Evolutionary conservation across 1,140 invertebrate species (phyloP), one percentile per base, ranked within the genome.

Genomic region (Drosophila willistoni): DNA sequence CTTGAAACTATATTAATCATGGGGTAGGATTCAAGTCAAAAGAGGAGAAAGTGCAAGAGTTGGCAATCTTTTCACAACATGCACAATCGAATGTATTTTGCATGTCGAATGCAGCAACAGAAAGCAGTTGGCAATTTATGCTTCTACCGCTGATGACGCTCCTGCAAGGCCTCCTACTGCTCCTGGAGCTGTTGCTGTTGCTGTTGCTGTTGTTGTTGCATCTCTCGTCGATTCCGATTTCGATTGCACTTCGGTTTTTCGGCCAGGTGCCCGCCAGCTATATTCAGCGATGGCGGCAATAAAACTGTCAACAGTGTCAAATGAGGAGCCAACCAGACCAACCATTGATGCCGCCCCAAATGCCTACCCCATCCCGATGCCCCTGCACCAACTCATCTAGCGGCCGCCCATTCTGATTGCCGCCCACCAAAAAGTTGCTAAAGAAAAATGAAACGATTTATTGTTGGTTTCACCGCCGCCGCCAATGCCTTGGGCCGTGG

Each of bases 261-360:
- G 47, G 60, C 61, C 74, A 77, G 73, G 73, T 77, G 60, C 60
- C 66, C 29, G 54, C n/a, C 70, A 68, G 41, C 47, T 56, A 76
- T 71, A 73, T 77, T 70, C 66, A 39, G 14, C 36, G 33, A 36
- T 22, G 61, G 29, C 73, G 68, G 74, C 61, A 77, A 77, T 77
- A 77, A 77, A 77, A 77, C 74, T 77, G 74, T 77, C 74, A 77
- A 71, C 76, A 65, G 74, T 77, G 61, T 77, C 74, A 77, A 77
- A 68, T 64, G 66, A 33, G 67, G 33, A 19, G 66, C 33, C 47
- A 51, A 22, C 34, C 47, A 36, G 47, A 14, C 34, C 17, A 17
- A 47, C 34, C 29, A 34, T 12, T 41, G 29, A 29, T 29, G 29
- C 29, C 29, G 29, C 10, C 63, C 33, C 47, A n/a, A 19, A 25